Conservation (phyloP, 2,888 invertebrate genomes). For the Linnaemya tessellans region DNA sequence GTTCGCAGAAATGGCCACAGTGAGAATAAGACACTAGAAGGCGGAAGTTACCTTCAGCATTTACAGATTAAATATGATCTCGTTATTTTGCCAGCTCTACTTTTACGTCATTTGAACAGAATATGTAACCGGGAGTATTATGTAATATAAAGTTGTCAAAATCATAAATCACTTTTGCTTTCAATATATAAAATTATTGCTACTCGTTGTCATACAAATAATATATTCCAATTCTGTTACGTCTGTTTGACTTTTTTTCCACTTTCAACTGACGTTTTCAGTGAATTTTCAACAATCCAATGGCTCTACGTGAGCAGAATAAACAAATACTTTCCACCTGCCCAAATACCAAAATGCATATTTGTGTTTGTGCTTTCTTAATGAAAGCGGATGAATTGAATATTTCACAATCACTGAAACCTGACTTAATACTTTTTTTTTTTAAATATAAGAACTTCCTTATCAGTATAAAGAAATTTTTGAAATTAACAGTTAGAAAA, state of each 20-base stretch:
- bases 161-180: slow-evolving; percentile 22
- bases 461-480: slow-evolving; percentile 42
- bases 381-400: slow-evolving; percentile 57
- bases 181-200: slow-evolving; percentile 29
- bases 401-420: slow-evolving; percentile 17
- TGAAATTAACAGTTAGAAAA: slow-evolving; percentile 16
- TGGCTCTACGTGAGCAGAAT: slow-evolving; percentile 39
- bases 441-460: slow-evolving; percentile 54
- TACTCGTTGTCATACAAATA: neutral
- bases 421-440: slow-evolving; percentile 40
- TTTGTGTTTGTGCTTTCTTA: neutral
- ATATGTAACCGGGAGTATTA: neutral
- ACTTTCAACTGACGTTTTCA: neutral
- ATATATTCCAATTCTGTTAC: slow-evolving; percentile 53
- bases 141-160: slow-evolving; percentile 1
- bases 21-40: too few relatives aligned
- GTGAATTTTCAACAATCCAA: slow-evolving; percentile 40
- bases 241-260: slow-evolving; percentile 1
- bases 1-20: too few relatives aligned
- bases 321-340: slow-evolving; percentile 46
- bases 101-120: slow-evolving; percentile 1
- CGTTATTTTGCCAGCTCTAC: neutral
- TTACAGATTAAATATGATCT: too few relatives aligned
- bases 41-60: too few relatives aligned
- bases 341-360: slow-evolving; percentile 10